Base-by-base conservation (phyloP, 1,140 invertebrate species). In the Megalonaias nervosa region DNA sequence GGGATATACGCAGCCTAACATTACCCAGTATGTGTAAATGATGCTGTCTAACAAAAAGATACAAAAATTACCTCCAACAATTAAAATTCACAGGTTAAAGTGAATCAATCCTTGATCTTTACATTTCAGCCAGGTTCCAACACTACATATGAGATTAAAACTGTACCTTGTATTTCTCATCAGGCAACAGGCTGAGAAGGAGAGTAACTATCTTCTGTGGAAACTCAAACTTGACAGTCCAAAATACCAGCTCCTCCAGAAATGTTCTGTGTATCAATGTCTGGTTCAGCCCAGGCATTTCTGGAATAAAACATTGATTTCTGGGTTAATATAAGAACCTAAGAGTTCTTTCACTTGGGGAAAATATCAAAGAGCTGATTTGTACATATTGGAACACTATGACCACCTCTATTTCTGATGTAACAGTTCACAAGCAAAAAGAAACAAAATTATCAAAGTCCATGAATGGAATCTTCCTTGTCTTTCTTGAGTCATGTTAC, bases 191-290 rank as follows among this genome's bases (percentile, higher is more conserved):
- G 89, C 98, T 98, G 17, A 99, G 92, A n/a, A 99, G 91, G 66
- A 99, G 94, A 87, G 97, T 99, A 16, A 99, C 97, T 59, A 99
- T 93, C 86, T 98, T 98, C 91, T 99, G 96, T 4, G 97, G 97
- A 92, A 99, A 99, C 91, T 99, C 97, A 91, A 96, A 98, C 88
- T 96, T 96, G 38, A 99, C 96, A 23, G 96, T 98, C 97, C 98
- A 99, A 92, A 99, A 99, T 81, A 99, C 95, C 71, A 99, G 93
- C 92, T 99, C 97, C 90, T 99, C 97, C 23, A 99, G 92, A 82
- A 99, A 95, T 0, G 95, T 98, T 67, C 93, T 94, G 91, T 99
- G 97, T 31, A 94, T 93, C 6, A 98, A 91, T 13, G 94, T 93
- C 78, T 95, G 94, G 86, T 95, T 94, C 38, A 97, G 89, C 1